These are phyloP conservation scores for Nycticorax nycticorax DNA, from an alignment of 2,113 vertebrate genomes.

Conservation along the genomic window DNA sequence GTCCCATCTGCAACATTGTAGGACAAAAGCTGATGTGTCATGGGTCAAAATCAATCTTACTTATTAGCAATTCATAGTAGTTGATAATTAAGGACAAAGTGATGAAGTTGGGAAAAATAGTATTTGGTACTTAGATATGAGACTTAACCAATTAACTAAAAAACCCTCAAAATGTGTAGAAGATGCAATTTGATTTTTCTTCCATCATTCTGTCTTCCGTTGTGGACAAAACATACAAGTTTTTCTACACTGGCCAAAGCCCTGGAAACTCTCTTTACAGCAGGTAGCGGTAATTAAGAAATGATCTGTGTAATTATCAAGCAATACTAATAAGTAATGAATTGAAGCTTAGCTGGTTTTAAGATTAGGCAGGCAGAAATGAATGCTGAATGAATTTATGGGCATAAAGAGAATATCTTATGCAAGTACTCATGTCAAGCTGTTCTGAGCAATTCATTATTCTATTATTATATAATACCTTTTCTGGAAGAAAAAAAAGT, in stretches of 20 bases:
- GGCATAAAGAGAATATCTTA: not conserved
- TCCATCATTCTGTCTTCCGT: not conserved
- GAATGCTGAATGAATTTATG: constrained; percentile 2
- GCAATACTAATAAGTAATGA: not conserved
- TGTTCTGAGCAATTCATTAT: constrained; percentile 20
- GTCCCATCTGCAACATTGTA: constrained; percentile 31
- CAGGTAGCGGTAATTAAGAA: not conserved
- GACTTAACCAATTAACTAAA: not conserved
- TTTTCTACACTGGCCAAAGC: not conserved
- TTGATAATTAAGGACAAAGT: constrained; percentile 1
- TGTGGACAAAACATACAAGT: not conserved
- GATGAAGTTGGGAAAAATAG: not conserved
- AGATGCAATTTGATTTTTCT: not conserved
- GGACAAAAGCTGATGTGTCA: constrained; percentile 53
- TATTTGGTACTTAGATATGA: not conserved
- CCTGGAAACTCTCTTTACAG: not conserved
- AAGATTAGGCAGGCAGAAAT: not conserved
- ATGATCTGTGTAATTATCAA: not conserved
- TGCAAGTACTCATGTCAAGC: not conserved
- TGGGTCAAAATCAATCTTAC: constrained; percentile 11
- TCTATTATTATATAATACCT: not conserved
- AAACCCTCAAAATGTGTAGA: not conserved
- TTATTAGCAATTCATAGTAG: constrained; percentile 15
- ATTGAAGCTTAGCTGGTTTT: not conserved
- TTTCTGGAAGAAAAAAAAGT: not conserved